Percentiles rank a stretch among this genome's conserved stretches.
phyloP scores from a whole-genome alignment of 2,113 vertebrate species.

The Mystacornis crossleyi region DNA sequence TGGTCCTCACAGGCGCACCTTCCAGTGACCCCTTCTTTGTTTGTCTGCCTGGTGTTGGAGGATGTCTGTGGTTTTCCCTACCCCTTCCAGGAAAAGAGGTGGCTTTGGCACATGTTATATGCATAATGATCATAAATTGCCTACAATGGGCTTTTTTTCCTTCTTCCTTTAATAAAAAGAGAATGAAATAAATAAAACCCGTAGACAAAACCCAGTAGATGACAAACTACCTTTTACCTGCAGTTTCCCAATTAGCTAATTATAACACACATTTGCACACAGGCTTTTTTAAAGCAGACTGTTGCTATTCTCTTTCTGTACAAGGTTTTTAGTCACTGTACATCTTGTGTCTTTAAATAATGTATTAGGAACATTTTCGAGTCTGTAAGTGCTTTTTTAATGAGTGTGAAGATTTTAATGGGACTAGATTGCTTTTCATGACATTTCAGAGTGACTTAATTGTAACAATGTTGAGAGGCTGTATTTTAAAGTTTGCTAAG shows the following conservation, averaged over 20 bases:
- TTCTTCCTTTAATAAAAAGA: background rate
- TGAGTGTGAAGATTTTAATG: conserved; percentile 89
- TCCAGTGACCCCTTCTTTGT: background rate
- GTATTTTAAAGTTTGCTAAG: conserved; percentile 84
- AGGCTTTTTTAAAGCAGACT: conserved; percentile 64
- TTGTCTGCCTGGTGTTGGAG: background rate
- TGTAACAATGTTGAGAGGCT: conserved; percentile 83
- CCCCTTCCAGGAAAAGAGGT: background rate
- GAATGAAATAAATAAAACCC: background rate
- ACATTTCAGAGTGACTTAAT: conserved; percentile 88
- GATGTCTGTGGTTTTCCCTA: background rate
- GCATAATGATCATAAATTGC: background rate
- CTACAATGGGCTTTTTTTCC: background rate
- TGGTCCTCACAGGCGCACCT: background rate
- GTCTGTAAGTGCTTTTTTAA: conserved; percentile 88
- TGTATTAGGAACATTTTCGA: conserved; percentile 86
- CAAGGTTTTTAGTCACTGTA: conserved; percentile 80
- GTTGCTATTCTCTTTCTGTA: conserved; percentile 72
- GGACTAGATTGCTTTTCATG: conserved; percentile 86
- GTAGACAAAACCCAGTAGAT: background rate
- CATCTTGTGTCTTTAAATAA: conserved; percentile 88
- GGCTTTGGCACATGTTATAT: background rate
- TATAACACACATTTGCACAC: conserved; percentile 68
- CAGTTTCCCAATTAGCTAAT: conserved; percentile 74
- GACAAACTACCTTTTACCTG: conserved; percentile 65